Conservation (phyloP, 2,113 vertebrate species). For the Stomatorhinus ivindoensis region DNA sequence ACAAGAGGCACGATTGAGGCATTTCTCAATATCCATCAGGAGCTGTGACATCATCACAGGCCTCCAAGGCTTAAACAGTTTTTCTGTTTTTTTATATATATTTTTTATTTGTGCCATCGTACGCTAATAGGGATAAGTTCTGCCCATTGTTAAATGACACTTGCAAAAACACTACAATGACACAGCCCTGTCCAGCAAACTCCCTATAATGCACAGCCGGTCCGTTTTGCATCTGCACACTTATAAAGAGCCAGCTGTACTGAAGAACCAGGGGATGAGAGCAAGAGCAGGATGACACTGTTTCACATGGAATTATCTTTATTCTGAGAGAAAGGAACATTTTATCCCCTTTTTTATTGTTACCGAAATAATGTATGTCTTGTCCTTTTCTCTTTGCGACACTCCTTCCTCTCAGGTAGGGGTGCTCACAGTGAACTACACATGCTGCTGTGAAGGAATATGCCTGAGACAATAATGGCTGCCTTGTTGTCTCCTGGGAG, state of each 20-base stretch:
- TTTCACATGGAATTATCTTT: not conserved
- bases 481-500: not conserved
- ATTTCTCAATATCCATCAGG: not conserved
- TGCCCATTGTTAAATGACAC: not conserved
- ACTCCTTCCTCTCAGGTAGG: not conserved
- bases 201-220: not conserved
- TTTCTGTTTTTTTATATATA: not conserved
- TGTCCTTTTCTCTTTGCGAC: not conserved
- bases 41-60: not conserved
- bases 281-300: not conserved
- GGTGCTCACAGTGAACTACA: not conserved
- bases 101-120: not conserved
- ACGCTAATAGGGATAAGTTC: not conserved
- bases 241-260: not conserved
- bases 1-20: not conserved
- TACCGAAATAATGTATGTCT: not conserved
- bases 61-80: not conserved
- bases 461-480: not conserved
- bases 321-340: not conserved
- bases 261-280: not conserved
- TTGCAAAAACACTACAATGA: not conserved
- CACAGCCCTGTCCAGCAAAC: not conserved
- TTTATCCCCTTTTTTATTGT: not conserved
- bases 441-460: not conserved
- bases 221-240: not conserved